Evolutionary conservation across 2,888 invertebrate genomes (phyloP).

Genomic region (Caenorhabditis angaria): DNA sequence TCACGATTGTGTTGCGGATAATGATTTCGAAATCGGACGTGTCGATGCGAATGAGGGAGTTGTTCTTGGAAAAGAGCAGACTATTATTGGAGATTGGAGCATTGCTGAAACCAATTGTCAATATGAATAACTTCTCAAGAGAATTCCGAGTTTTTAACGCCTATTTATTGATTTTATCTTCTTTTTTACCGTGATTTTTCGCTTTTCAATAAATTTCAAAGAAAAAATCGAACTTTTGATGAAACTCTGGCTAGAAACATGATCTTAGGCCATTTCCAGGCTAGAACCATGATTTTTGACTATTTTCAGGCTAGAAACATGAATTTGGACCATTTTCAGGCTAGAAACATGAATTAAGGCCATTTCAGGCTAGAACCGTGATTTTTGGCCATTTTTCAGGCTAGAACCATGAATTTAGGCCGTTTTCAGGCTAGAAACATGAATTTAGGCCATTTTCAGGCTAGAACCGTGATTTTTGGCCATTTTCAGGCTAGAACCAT

Average conservation of each 20-base stretch:
- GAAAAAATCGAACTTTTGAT: conserved; percentile 3
- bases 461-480: no score
- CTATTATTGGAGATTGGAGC: conserved; percentile 67
- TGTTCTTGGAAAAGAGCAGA: conserved; percentile 53
- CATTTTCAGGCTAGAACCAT: no score
- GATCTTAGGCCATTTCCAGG: no score
- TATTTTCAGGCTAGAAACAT: no score
- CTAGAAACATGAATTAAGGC: no score
- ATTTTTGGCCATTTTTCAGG: no score
- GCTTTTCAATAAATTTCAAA: neutral
- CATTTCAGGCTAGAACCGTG: no score
- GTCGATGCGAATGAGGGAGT: conserved; percentile 48
- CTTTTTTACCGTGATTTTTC: conserved; percentile 9
- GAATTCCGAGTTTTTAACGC: neutral
- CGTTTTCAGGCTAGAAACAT: no score
- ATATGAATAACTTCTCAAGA: conserved; percentile 60
- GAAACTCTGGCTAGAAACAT: conserved; percentile 2
- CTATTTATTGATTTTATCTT: conserved; percentile 14
- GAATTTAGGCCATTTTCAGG: no score
- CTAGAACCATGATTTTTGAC: no score
- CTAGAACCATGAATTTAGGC: no score
- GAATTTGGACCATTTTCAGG: no score
- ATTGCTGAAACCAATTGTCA: conserved; percentile 66
- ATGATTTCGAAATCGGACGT: conserved; percentile 65
- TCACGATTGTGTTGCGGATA: conserved; percentile 68